Evolutionary conservation across 2,888 invertebrate species (phyloP), one percentile per base, ranked within the genome.

Genomic region (Drepanosiphum platanoidis): DNA sequence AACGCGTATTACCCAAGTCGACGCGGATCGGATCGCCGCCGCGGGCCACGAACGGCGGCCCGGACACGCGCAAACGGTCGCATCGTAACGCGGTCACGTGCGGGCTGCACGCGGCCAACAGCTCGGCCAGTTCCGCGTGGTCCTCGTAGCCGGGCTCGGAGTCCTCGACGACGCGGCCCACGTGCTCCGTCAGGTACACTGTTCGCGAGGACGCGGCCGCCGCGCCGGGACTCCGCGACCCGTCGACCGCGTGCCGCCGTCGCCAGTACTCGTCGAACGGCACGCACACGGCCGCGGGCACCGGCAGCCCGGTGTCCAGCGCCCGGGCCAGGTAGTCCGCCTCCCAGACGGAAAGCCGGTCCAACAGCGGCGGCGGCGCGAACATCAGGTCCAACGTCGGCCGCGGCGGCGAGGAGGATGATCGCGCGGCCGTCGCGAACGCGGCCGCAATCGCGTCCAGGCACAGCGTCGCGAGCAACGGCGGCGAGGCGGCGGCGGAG

Each of bases 21-120:
- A 74, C 34, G 46, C 42, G 83, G 7, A 64, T 34, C 11, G 83
- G 83, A 18, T 74, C 82, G 11, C 5, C 42, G 39, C 61, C 39
- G n/a, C 34, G 22, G 71, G 30, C 39, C 71, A 22, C 18, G 22
- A n/a, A 9, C 11, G 34, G 34, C 30, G 66, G 42, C 7, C n/a
- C 3, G 3, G 66, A 3, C 1, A 42, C 22, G 18, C 74, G 61
- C 42, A 74, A 34, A 15, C 64, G 61, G 32, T 30, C 9, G 27
- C 74, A 74, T 11, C 18, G 4, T 22, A 83, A 9, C 13, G 18
- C 34, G n/a, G 83, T 74, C 4, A 83, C 42, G 34, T 74, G 61
- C 7, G 22, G 61, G 3, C 61, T 27, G 27, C 3, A 61, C 3
- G 22, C 52, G 18, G 22, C 18, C 61, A 61, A 27, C 11, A 61